Percentiles rank a stretch among this genome's conserved stretches.
Evolutionary conservation across 2,797 vertebrate genomes (phyloP).

Genomic region (Centroberyx gerrardi): DNA sequence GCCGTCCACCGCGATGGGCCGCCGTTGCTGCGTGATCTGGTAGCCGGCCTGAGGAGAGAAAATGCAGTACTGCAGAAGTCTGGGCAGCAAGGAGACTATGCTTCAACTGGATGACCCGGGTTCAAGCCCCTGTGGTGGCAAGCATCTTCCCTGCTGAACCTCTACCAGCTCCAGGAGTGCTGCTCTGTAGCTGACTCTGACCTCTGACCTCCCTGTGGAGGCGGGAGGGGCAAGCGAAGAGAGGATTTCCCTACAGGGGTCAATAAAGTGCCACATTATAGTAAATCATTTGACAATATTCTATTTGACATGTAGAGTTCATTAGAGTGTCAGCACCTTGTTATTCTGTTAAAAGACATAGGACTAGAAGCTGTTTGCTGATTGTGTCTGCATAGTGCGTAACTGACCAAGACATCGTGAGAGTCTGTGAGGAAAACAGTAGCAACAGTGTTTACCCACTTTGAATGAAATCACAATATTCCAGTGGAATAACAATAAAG

Average conservation of each 20-base stretch:
- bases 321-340: not conserved
- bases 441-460: not conserved
- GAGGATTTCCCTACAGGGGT: too few species aligned
- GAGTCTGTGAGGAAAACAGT: not conserved
- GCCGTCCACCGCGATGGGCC: slow-evolving; percentile 93
- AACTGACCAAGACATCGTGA: not conserved
- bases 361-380: not conserved
- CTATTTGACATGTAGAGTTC: not conserved
- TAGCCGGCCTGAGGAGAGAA: slow-evolving; percentile 90
- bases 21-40: slow-evolving; percentile 97
- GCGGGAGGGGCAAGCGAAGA: too few species aligned
- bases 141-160: not conserved
- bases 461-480: not conserved
- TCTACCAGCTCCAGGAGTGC: not conserved
- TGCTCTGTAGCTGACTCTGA: not conserved
- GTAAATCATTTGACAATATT: not conserved
- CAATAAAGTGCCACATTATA: not conserved
- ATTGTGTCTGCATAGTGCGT: not conserved
- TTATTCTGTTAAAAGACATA: not conserved
- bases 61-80: not conserved
- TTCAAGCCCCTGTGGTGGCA: too few species aligned
- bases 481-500: slow-evolving; percentile 12
- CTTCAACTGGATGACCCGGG: not conserved
- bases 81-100: not conserved
- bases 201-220: not conserved